phyloP scores from a whole-genome alignment of 2,797 vertebrate species.

The Falco concolor region DNA sequence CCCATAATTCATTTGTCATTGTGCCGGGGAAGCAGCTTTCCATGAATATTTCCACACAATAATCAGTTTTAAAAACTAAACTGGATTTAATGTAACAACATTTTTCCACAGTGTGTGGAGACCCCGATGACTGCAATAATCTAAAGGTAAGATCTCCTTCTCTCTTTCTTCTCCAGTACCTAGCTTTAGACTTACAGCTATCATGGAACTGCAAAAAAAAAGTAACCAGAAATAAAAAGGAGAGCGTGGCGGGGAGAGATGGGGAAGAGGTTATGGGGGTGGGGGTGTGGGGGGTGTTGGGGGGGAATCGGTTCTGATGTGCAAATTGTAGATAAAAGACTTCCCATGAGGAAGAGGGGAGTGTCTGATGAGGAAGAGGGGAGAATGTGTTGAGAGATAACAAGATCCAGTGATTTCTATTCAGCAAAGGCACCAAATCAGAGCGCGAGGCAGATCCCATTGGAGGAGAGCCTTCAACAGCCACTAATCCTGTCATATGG shows the following conservation, averaged over 20 bases:
- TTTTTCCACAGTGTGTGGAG: background rate
- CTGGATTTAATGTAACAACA: background rate
- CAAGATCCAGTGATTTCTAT: constrained; percentile 72
- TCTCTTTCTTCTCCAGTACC: background rate
- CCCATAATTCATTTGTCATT: background rate
- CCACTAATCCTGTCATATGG: constrained; percentile 70
- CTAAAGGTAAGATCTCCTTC: background rate
- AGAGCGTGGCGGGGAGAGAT: background rate
- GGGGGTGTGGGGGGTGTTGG: too few relatives aligned
- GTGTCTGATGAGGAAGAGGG: constrained; percentile 24
- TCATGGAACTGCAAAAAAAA: background rate
- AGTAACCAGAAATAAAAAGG: background rate
- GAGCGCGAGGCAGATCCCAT: constrained; percentile 68
- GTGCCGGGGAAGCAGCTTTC: background rate
- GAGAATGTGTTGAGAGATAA: constrained; percentile 41
- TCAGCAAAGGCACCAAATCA: constrained; percentile 74
- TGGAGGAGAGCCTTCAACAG: constrained; percentile 70
- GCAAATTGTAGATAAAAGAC: constrained; percentile 57
- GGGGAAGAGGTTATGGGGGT: background rate
- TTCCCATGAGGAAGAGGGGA: constrained; percentile 28
- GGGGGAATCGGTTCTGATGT: background rate
- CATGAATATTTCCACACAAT: background rate
- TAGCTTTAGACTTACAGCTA: background rate
- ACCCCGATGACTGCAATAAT: background rate
- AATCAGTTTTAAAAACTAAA: constrained; percentile 3